phyloP scores from a whole-genome alignment of 1,140 invertebrate species.

The Theocolax elegans region DNA sequence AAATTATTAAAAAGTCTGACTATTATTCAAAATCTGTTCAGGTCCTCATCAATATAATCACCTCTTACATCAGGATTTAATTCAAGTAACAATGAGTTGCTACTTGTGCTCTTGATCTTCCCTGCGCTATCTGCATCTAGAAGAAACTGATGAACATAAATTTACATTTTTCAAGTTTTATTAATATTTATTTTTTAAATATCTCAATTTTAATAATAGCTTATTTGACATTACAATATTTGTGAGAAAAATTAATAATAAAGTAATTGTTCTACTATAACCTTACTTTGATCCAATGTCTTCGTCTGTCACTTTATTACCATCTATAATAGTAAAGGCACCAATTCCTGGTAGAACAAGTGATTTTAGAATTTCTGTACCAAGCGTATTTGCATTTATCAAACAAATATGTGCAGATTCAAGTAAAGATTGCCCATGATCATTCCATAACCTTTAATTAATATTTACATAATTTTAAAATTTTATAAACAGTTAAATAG shows the following conservation, averaged over 20 bases:
- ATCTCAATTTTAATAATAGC: not conserved
- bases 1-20: constrained; percentile 92
- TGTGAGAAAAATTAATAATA: not conserved
- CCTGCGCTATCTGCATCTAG: constrained; percentile 83
- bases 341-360: constrained; percentile 94
- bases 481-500: no score
- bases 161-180: not conserved
- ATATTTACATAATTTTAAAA: constrained; percentile 32
- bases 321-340: constrained; percentile 96
- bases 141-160: constrained; percentile 77
- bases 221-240: not conserved
- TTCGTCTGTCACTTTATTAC: constrained; percentile 84
- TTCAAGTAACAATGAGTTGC: constrained; percentile 86
- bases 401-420: constrained; percentile 92
- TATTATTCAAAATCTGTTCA: constrained; percentile 85
- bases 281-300: constrained; percentile 92
- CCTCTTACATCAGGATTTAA: constrained; percentile 94
- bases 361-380: constrained; percentile 95
- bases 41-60: constrained; percentile 90
- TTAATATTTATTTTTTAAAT: constrained; percentile 15
- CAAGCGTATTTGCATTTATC: constrained; percentile 93
- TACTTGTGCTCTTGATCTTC: constrained; percentile 84
- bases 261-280: constrained; percentile 15
- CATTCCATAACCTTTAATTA: constrained; percentile 88
- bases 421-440: constrained; percentile 91